Conservation (phyloP, 2,113 vertebrate species). For the Phrynocephalus versicolor region DNA sequence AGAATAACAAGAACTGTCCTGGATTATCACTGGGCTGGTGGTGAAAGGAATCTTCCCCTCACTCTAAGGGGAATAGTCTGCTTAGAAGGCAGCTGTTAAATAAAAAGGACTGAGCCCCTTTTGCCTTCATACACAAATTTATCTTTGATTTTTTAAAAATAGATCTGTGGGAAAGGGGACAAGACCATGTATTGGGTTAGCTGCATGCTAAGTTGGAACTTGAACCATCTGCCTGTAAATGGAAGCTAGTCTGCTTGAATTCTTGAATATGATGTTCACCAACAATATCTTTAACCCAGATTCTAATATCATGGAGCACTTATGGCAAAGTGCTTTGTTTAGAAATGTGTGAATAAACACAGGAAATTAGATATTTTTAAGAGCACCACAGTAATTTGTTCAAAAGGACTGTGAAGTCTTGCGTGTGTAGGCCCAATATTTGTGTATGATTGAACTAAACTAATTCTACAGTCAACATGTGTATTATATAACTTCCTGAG, state of each 20-base stretch:
- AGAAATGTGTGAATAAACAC: slow-evolving; percentile 22
- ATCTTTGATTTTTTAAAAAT: slow-evolving; percentile 27
- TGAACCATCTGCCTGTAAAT: slow-evolving; percentile 14
- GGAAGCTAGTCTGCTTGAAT: slow-evolving; percentile 20
- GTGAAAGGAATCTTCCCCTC: slow-evolving; percentile 35
- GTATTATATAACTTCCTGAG: slow-evolving; percentile 5
- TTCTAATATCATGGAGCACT: not conserved
- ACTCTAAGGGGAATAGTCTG: slow-evolving; percentile 49
- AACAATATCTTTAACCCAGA: slow-evolving; percentile 28
- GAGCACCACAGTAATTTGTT: slow-evolving; percentile 26
- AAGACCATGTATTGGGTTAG: not conserved
- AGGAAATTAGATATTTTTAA: slow-evolving; percentile 22
- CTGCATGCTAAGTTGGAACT: slow-evolving; percentile 26
- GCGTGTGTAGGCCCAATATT: not conserved
- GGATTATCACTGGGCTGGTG: slow-evolving; percentile 28
- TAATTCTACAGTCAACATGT: slow-evolving; percentile 35
- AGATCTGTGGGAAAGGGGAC: slow-evolving; percentile 28
- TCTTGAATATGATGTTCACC: slow-evolving; percentile 30
- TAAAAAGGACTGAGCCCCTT: slow-evolving; percentile 40
- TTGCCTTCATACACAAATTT: slow-evolving; percentile 35
- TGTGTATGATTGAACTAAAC: not conserved
- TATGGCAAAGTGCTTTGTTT: not conserved
- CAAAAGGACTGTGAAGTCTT: rapidly evolving
- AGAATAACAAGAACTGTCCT: slow-evolving; percentile 29
- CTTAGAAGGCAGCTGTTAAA: slow-evolving; percentile 43